Evolutionary conservation across 2,113 vertebrate species (phyloP).

Genomic region (Grantiella picta): DNA sequence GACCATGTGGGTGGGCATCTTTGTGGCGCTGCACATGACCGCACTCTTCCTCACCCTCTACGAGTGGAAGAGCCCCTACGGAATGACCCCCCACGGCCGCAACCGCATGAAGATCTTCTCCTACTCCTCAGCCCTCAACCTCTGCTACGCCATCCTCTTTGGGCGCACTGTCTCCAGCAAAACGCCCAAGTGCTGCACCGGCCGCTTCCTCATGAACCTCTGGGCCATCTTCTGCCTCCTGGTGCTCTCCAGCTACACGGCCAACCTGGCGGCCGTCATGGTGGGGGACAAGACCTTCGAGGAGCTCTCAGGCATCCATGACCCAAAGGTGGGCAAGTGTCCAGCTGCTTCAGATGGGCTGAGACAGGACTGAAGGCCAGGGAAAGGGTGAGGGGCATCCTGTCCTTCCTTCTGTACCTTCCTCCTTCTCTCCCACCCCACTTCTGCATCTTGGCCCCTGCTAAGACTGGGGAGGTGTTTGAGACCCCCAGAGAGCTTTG

Average conservation of each 20-base stretch:
- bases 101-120: conserved; percentile 92
- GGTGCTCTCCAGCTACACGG: conserved; percentile 97
- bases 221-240: conserved; percentile 98
- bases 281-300: conserved; percentile 96
- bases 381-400: background rate
- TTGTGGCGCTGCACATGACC: conserved; percentile 88
- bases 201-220: conserved; percentile 96
- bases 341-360: background rate
- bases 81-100: conserved; percentile 91
- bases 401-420: background rate
- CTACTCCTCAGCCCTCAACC: conserved; percentile 94
- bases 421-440: background rate
- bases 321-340: conserved; percentile 83
- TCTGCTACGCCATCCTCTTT: conserved; percentile 96
- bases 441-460: background rate
- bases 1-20: conserved; percentile 97
- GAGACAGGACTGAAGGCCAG: background rate
- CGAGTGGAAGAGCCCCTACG: conserved; percentile 96
- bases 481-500: background rate
- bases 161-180: conserved; percentile 94
- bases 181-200: conserved; percentile 95
- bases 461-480: accelerated
- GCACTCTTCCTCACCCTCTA: conserved; percentile 95
- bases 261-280: conserved; percentile 95
- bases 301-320: conserved; percentile 91